Percentiles rank a stretch among this genome's conserved stretches.
Evolutionary conservation across 1,140 invertebrate species (phyloP).

Genomic region (Scaptomyza pallida): DNA sequence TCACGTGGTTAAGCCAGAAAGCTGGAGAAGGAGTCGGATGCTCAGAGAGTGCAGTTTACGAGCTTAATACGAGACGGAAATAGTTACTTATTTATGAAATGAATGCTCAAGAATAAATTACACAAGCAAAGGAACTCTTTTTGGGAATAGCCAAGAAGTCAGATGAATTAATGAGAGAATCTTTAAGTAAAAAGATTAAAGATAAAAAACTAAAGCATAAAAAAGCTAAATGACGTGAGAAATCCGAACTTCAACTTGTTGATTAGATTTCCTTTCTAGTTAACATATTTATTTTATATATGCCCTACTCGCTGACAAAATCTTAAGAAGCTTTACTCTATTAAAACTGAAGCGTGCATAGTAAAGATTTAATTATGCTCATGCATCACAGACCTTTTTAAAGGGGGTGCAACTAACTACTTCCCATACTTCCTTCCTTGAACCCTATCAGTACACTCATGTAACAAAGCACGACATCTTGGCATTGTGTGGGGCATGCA

Average conservation of each 20-base stretch:
- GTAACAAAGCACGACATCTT: constrained; percentile 58
- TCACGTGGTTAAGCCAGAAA: constrained; percentile 33
- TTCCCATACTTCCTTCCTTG: constrained; percentile 11
- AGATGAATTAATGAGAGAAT: neutral
- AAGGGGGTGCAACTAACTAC: constrained; percentile 44
- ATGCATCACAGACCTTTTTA: constrained; percentile 47
- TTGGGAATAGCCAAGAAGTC: neutral
- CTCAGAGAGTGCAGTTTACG: constrained; percentile 4
- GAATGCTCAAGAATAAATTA: neutral
- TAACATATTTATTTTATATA: neutral
- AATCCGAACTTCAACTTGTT: too few relatives aligned
- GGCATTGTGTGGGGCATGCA: constrained; percentile 51
- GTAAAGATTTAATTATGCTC: constrained; percentile 63
- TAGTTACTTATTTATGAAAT: constrained; percentile 31
- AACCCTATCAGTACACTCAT: constrained; percentile 9
- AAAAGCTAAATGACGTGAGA: too few relatives aligned
- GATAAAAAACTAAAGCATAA: too few relatives aligned
- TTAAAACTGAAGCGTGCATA: neutral
- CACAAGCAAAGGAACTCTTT: neutral
- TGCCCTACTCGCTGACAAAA: neutral
- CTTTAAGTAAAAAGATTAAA: neutral
- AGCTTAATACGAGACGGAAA: constrained; percentile 22
- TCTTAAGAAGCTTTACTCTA: neutral
- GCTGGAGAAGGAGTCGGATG: neutral
- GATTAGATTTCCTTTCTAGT: neutral